Evolutionary conservation across 1,140 invertebrate species (phyloP), one percentile per base, ranked within the genome.

Genomic region (Tetragonula clypearis): DNA sequence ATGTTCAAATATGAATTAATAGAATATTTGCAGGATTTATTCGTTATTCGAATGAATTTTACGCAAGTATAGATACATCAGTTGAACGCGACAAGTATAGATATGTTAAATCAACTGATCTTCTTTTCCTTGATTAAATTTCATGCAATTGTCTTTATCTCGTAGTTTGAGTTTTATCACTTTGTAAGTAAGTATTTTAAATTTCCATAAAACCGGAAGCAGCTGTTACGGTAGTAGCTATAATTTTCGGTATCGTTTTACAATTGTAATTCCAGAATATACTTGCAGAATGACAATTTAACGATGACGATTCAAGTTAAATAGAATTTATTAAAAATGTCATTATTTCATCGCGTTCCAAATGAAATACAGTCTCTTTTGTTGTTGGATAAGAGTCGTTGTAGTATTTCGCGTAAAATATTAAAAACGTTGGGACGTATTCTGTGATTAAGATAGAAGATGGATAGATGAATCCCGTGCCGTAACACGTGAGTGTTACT

Each of bases 401-500:
- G 19, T 69, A 26, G 69, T 71, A 69, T 75, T 21, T 60, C 21
- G 26, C 35, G 35, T 23, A 49, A 49, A 49, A 23, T 8, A 53
- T 79, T 26, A 53, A 49, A 56, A 82, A 87, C n/a, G 49, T 56
- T 73, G 65, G 76, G 85, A 80, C 79, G 55, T n/a, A 71, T 53
- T 76, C 60, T 68, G 76, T 30, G 58, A 72, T 30, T 68, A 78
- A 49, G 55, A 62, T 35, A 35, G 78, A 30, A 76, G 58, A 76
- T 58, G 71, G 53, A 79, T 58, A 76, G 53, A 79, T 58, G 65
- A 66, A 66, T 35, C 90, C 69, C 90, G 90, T 91, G 90, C 62
- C 66, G 80, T 53, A 81, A 89, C 90, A 91, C 90, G 90, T 91
- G 90, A 91, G 86, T 86, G 87, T 83, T 88, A 82, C 71, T 76